phyloP scores from a whole-genome alignment of 2,888 invertebrate genomes.

The Escarpia spicata region DNA sequence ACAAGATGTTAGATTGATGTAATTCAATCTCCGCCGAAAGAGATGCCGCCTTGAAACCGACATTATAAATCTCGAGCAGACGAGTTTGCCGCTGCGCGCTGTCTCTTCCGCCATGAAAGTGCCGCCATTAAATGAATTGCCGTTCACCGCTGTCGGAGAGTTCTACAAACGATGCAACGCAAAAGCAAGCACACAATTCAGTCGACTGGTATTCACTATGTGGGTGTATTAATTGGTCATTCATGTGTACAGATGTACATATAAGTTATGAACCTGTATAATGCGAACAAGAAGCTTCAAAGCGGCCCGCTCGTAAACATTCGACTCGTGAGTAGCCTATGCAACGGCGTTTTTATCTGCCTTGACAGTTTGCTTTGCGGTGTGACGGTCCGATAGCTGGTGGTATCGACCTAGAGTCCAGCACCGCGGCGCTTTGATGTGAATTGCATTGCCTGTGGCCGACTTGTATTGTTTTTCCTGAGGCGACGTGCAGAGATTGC shows the following conservation, averaged over 20 bases:
- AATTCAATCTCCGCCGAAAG: not conserved
- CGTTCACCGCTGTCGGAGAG: not conserved
- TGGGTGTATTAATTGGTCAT: slow-evolving; percentile 16
- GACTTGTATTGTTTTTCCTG: not conserved
- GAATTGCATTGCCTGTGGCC: not conserved
- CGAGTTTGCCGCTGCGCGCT: not conserved
- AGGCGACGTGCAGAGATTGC: not conserved
- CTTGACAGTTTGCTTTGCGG: slow-evolving; percentile 3
- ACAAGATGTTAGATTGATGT: not conserved
- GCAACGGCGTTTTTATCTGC: not conserved
- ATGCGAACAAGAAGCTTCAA: not conserved
- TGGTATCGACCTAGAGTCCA: not conserved
- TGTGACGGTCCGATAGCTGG: not conserved
- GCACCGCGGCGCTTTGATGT: not conserved
- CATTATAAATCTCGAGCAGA: slow-evolving; percentile 3
- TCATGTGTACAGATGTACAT: not conserved
- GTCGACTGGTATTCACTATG: not conserved
- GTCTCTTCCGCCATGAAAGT: not conserved
- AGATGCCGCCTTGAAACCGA: not conserved
- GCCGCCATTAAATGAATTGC: slow-evolving; percentile 1
- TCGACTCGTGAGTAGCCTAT: not conserved
- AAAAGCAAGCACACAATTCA: not conserved
- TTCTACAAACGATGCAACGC: not conserved
- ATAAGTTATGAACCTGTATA: not conserved
- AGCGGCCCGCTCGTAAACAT: not conserved